phyloP scores from a whole-genome alignment of 2,888 invertebrate species.

The Sarcophaga carnaria region DNA sequence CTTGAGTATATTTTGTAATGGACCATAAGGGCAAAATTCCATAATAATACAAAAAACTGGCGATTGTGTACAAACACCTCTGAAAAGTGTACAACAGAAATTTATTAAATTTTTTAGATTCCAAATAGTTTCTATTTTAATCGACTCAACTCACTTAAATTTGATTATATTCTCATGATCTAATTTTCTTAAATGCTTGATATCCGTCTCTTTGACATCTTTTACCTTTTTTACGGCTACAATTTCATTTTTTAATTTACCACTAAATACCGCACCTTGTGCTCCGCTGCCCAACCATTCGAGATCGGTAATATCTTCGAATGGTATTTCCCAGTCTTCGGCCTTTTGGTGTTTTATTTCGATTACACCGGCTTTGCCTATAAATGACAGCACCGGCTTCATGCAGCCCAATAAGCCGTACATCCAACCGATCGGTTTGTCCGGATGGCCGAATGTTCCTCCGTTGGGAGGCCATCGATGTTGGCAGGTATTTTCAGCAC shows the following conservation, averaged over 20 bases:
- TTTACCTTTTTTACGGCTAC: conserved; percentile 98
- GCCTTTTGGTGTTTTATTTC: conserved; percentile 84
- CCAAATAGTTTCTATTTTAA: too few species aligned
- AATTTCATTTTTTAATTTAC: conserved; percentile 89
- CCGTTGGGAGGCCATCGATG: conserved; percentile 83
- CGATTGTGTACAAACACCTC: conserved; percentile 95
- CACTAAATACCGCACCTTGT: conserved; percentile 97
- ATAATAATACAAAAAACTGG: conserved; percentile 97
- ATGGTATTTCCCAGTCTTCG: conserved; percentile 97
- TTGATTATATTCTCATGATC: conserved; percentile 97
- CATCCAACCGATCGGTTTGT: conserved; percentile 87
- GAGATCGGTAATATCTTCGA: conserved; percentile 93
- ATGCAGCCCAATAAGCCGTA: conserved; percentile 94
- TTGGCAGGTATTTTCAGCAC: conserved; percentile 81
- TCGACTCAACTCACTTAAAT: conserved; percentile 81
- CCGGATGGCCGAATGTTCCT: conserved; percentile 80
- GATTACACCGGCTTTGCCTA: conserved; percentile 88
- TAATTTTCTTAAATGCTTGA: conserved; percentile 93
- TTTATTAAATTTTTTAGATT: conserved; percentile 57
- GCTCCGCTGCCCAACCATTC: conserved; percentile 97
- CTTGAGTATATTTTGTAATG: conserved; percentile 94
- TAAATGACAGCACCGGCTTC: conserved; percentile 92
- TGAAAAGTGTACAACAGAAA: conserved; percentile 75
- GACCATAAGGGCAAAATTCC: conserved; percentile 98
- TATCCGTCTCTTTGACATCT: conserved; percentile 95